A percentile compares a stretch with the other conserved stretches of the same genome.
phyloP scores from a whole-genome alignment of 2,888 invertebrate genomes.

The Zonitis immaculata region DNA sequence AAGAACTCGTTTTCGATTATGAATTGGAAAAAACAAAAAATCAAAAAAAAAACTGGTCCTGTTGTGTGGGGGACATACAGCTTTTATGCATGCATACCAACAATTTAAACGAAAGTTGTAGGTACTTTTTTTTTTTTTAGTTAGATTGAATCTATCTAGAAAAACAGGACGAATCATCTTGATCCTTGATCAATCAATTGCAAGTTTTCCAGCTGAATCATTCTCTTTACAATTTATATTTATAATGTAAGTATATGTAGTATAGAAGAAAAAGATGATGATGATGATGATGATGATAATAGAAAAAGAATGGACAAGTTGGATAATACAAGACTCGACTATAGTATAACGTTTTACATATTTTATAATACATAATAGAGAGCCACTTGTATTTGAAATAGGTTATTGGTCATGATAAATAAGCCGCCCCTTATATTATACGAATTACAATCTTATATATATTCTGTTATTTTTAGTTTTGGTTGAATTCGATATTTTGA shows the following conservation, averaged over 20 bases:
- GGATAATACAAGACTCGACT: not conserved
- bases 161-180: no score
- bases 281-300: no score
- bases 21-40: not conserved
- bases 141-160: no score
- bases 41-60: not conserved
- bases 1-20: not conserved
- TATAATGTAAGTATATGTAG: no score
- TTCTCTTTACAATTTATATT: no score
- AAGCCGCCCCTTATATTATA: not conserved
- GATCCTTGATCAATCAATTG: not conserved
- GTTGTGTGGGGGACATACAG: not conserved
- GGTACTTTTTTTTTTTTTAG: no score
- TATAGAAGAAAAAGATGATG: no score
- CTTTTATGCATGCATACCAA: not conserved
- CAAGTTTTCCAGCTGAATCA: not conserved
- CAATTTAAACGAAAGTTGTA: not conserved
- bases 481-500: no score
- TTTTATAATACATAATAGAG: constrained; percentile 1
- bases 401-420: not conserved
- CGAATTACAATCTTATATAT: not conserved
- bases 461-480: not conserved
- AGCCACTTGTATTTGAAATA: not conserved
- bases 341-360: not conserved
- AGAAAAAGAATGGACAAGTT: no score